Evolutionary conservation across 2,113 vertebrate species (phyloP).

Genomic region (Hippocampus zosterae): DNA sequence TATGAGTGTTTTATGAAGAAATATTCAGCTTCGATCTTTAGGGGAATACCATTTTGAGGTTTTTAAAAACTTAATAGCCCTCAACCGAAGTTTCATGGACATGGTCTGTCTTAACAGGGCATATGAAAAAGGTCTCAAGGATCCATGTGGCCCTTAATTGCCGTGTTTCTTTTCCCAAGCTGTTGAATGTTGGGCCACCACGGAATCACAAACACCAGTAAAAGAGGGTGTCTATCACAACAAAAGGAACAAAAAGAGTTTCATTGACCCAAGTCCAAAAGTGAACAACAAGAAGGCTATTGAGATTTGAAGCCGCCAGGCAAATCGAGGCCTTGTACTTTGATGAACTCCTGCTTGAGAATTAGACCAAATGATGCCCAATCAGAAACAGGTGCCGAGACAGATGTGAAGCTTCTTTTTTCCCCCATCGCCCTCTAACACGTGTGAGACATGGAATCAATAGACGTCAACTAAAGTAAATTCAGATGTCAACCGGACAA

Average conservation of each 20-base stretch:
- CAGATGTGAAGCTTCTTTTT: not conserved
- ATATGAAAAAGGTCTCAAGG: no score
- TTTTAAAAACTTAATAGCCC: not conserved
- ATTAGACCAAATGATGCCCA: no score
- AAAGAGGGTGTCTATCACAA: no score
- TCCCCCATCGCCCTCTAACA: not conserved
- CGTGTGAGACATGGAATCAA: not conserved
- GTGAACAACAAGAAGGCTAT: not conserved
- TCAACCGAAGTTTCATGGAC: no score
- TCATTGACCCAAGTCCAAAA: not conserved
- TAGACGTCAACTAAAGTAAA: not conserved
- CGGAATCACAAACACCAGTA: no score
- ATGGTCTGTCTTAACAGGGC: no score
- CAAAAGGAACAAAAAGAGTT: not conserved
- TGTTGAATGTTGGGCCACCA: no score
- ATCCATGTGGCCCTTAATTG: no score
- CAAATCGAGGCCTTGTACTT: not conserved
- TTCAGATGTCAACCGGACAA: not conserved
- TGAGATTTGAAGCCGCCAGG: not conserved
- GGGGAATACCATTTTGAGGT: not conserved
- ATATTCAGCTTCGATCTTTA: not conserved
- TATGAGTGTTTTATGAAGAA: not conserved
- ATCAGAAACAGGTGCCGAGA: not conserved
- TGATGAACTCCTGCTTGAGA: not conserved
- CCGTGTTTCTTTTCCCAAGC: no score